These are phyloP conservation scores for Sarcophaga caerulescens DNA, from an alignment of 2,888 invertebrate genomes.

Conservation along the genomic window DNA sequence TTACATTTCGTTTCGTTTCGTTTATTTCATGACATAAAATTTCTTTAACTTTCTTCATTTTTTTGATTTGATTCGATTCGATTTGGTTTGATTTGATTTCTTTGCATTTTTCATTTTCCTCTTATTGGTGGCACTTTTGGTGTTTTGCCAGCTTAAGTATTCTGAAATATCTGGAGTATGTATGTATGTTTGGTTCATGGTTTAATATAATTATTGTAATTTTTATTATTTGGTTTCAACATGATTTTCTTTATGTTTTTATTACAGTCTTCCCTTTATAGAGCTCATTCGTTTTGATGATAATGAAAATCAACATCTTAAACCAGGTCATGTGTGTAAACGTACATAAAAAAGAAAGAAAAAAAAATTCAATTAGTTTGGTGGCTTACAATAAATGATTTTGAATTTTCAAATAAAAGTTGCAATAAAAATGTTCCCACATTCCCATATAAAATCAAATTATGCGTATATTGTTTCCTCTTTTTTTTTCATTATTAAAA, in stretches of 20 bases:
- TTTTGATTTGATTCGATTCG: too few species aligned
- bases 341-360: background rate
- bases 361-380: slow-evolving; percentile 22
- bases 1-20: slow-evolving; percentile 16
- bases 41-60: too few species aligned
- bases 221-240: slow-evolving; percentile 42
- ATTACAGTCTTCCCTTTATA: slow-evolving; percentile 19
- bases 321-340: slow-evolving; percentile 34
- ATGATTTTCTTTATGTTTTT: slow-evolving; percentile 1
- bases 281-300: slow-evolving; percentile 21
- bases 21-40: too few species aligned
- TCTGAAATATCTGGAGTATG: background rate
- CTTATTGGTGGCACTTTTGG: background rate
- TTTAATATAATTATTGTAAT: slow-evolving; percentile 29
- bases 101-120: slow-evolving; percentile 3
- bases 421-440: background rate
- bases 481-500: background rate
- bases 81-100: too few species aligned
- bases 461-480: too few species aligned
- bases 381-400: background rate
- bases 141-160: too few species aligned
- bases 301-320: slow-evolving; percentile 49
- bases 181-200: background rate
- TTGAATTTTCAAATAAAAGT: background rate
- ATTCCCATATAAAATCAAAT: too few species aligned